Evolutionary conservation across 2,113 vertebrate genomes (phyloP), one percentile per base, ranked within the genome.

Genomic region (Ammospiza nelsoni): DNA sequence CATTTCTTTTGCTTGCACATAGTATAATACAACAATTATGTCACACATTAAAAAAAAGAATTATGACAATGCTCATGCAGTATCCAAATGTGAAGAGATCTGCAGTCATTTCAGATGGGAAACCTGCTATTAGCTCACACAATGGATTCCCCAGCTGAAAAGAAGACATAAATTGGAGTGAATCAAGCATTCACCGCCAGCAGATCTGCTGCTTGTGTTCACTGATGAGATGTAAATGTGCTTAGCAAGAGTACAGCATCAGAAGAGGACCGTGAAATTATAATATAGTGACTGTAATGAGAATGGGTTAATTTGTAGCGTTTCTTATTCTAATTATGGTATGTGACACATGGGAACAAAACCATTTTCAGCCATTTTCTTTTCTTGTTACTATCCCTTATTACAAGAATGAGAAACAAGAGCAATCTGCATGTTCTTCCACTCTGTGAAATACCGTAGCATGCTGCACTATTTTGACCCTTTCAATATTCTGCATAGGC

Each of bases 281-380:
- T 96, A 95, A 86, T 75, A 93, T 37, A 66, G 82, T 80, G 25
- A 75, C 66, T 91, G 10, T 90, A 97, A 97, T 96, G 94, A 97
- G 94, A 96, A 87, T 91, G 76, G 73, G 90, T 96, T 96, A 90
- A 96, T 97, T 97, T 96, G 69, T 90, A 92, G n/a, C 72, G 90
- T 88, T 97, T 96, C 81, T 96, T 95, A 95, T 75, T 94, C 93
- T 96, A 96, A 96, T 97, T 97, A 94, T 90, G 90, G 57, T 83
- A 92, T 91, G 93, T 95, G 95, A 92, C 57, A 91, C 63, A 84
- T 52, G 69, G 84, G 76, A 95, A 89, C 89, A 92, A 80, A 95
- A 84, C 66, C 44, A 88, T 85, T 92, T 97, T 83, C 71, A 92
- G 39, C 91, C 86, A 90, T 87, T 94, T 96, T 95, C 78, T 89